Percentiles rank a stretch among this genome's conserved stretches.
Evolutionary conservation across 2,797 vertebrate genomes (phyloP).

Genomic region (Triplophysa yarkandensis): DNA sequence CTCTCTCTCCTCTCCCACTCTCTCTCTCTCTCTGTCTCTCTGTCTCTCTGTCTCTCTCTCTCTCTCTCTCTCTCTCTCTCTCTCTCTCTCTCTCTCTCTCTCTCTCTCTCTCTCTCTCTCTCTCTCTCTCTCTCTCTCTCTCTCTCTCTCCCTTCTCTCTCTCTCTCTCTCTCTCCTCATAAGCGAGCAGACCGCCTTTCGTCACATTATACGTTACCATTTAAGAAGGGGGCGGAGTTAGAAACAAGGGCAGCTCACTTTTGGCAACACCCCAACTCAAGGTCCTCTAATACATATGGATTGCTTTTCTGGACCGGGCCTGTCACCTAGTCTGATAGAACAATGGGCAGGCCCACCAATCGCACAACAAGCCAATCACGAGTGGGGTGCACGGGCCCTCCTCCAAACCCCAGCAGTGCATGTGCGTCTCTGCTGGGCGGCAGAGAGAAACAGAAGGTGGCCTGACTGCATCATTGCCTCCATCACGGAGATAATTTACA

Average conservation of each 20-base stretch:
- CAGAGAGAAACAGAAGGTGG: conserved; percentile 95
- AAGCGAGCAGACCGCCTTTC: background rate
- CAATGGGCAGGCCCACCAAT: background rate
- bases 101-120: too few relatives aligned
- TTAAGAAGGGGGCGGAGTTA: conserved; percentile 34
- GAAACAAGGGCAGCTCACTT: conserved; percentile 46
- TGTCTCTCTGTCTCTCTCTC: too few relatives aligned
- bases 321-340: background rate
- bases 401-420: conserved; percentile 57
- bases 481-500: conserved; percentile 99
- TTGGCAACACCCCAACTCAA: conserved; percentile 52
- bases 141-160: background rate
- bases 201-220: conserved; percentile 12
- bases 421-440: conserved; percentile 69
- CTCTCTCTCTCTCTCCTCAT: conserved; percentile 12
- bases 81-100: too few relatives aligned
- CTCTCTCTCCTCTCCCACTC: too few relatives aligned
- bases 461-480: conserved; percentile 99
- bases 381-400: conserved; percentile 75
- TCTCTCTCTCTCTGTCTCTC: too few relatives aligned
- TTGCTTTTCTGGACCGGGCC: background rate
- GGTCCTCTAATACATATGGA: conserved; percentile 47
- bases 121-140: too few relatives aligned
- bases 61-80: too few relatives aligned
- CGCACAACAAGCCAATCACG: conserved; percentile 81